Evolutionary conservation across 1,140 invertebrate genomes (phyloP), one percentile per base, ranked within the genome.

Genomic region (Maniola jurtina): DNA sequence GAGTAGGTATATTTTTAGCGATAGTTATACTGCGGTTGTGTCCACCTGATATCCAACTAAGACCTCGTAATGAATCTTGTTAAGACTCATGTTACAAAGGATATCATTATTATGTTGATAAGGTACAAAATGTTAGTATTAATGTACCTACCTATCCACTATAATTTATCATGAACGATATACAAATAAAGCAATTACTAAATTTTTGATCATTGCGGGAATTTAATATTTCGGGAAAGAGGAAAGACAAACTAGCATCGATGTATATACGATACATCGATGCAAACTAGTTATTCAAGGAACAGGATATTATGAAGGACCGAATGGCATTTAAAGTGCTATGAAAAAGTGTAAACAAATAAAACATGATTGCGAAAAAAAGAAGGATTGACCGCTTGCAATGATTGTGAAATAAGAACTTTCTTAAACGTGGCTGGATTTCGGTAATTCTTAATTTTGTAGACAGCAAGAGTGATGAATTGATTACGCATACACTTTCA

Each of bases 1-100:
- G 5, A 45, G 42, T 45, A 52, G 48, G 7, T 52, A 25, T 7
- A 13, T 52, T 52, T 5, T 52, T 50, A 7, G 45, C 5, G 3
- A 50, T 50, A 54, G 16, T 33, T 55, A 55, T 55, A 16, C 6
- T 55, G 52, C 33, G 52, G 52, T 55, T 55, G 9, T 55, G 13
- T 55, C 25, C 25, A 55, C 33, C 11, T 55, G 62, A 64, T 64
- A 64, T 48, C 40, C 52, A 16, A 34, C 52, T 45, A 14, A 63
- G 52, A 42, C 61, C 52, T 63, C 25, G 62, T 64, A 64, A 64
- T 64, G 38, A 57, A 57, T 55, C 52, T 55, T 55, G 11, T 25
- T 25, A 55, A 42, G 40, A 47, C 13, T 64, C 55, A 8, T 35
- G 14, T 64, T 64, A 64, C 62, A 57, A 63, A 33, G 55, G 62